Evolutionary conservation across 1,140 invertebrate genomes (phyloP), one percentile per base, ranked within the genome.

Genomic region (Theocolax elegans): DNA sequence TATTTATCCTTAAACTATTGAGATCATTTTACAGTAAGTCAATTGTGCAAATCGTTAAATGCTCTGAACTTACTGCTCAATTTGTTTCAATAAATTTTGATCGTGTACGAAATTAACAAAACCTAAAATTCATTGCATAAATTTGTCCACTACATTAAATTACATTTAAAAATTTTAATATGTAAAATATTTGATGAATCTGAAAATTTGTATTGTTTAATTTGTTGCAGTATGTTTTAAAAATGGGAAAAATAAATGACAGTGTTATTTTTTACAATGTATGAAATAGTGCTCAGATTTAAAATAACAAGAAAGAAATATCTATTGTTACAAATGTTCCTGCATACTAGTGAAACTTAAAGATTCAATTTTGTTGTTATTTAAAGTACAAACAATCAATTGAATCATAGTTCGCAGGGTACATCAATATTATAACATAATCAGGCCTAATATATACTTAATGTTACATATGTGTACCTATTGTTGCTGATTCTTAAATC

Each of bases 401-500:
- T 17, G 51, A 58, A 64, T 64, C 12, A 25, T 35, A 23, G 25
- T 35, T 53, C 19, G 40, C 46, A 44, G 4, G 70, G 67, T 51
- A 69, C 63, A 69, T 75, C 63, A 74, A 31, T 75, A 76, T 76
- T 75, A 78, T 76, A 80, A 81, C 81, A 80, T 81, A 75, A 82
- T 84, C 81, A 77, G 82, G 83, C 83, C 82, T 84, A 85, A 84
- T 84, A 83, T n/a, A n/a, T 85, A 83, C 81, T 83, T 84, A 84
- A 81, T 77, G 80, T 83, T 81, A 79, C 73, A 71, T 81, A 81
- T 76, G 75, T 84, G 79, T 83, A 83, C 79, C 78, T 83, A 77
- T 84, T 84, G 82, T 83, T 85, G 80, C 73, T 76, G 71, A 81
- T 80, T 83, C 78, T 83, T 80, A 40, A 70, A 81, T 81, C 78